Conservation (phyloP, 2,888 invertebrate species). For the Drosophila neotestacea region DNA sequence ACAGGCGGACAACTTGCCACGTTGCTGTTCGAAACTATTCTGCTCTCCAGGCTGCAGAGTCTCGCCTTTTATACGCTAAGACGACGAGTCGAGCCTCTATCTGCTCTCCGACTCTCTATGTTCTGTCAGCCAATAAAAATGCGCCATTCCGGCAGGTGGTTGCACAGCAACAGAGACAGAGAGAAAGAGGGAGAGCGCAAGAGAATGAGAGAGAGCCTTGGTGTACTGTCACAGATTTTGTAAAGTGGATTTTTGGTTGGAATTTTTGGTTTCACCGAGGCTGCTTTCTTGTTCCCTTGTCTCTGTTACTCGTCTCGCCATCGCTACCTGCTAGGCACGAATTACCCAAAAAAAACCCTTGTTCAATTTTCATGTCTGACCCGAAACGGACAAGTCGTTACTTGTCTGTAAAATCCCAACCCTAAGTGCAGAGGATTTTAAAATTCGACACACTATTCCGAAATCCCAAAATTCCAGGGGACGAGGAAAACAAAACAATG, state of each 20-base stretch:
- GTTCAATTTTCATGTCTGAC: conserved; percentile 44
- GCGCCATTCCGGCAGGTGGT: conserved; percentile 71
- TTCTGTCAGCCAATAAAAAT: conserved; percentile 58
- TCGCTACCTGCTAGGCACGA: conserved; percentile 64
- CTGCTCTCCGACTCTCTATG: conserved; percentile 35
- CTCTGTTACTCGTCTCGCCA: conserved; percentile 25
- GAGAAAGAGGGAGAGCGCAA: conserved; percentile 13
- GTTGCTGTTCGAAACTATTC: conserved; percentile 64
- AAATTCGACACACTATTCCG: conserved; percentile 73
- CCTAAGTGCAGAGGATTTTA: conserved; percentile 56
- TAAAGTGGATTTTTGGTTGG: conserved; percentile 51
- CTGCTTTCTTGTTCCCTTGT: conserved; percentile 36
- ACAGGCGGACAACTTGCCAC: conserved; percentile 43
- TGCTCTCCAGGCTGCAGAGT: conserved; percentile 51
- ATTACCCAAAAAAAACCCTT: conserved; percentile 44
- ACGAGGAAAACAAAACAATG: conserved; percentile 49
- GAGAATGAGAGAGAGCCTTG: conserved; percentile 21
- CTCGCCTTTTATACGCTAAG: conserved; percentile 68
- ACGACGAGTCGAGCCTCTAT: conserved; percentile 16
- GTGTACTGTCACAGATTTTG: conserved; percentile 33
- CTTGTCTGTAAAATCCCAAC: conserved; percentile 61
- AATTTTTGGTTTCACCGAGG: conserved; percentile 38
- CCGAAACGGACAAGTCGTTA: conserved; percentile 61
- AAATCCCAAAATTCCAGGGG: conserved; percentile 50
- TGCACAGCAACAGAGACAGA: conserved; percentile 29